These are phyloP conservation scores for Amblyraja radiata DNA, from an alignment of 2,797 vertebrate genomes.

Conservation along the genomic window DNA sequence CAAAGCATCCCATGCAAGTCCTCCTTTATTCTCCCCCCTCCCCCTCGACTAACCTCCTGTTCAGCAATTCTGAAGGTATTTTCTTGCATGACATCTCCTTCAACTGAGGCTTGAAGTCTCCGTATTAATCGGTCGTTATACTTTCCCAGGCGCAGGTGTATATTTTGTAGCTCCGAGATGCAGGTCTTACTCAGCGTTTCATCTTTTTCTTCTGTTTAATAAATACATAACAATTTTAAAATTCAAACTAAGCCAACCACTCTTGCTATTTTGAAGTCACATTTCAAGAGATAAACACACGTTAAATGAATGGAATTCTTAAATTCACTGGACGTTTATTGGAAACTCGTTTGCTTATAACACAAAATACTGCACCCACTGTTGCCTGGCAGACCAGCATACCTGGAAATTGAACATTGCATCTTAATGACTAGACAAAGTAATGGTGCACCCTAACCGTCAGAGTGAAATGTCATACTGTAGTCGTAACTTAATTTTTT, in stretches of 20 bases:
- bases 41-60: conserved; percentile 72
- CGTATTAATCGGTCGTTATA: conserved; percentile 72
- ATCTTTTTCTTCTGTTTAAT: conserved; percentile 79
- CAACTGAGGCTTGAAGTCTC: conserved; percentile 62
- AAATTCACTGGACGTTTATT: neutral
- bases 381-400: neutral
- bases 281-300: neutral
- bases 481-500: neutral
- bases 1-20: too few species aligned
- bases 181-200: conserved; percentile 75
- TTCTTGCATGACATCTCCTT: conserved; percentile 56
- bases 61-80: conserved; percentile 67
- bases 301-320: neutral
- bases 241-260: neutral
- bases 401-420: neutral
- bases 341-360: neutral
- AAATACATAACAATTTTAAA: neutral
- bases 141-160: conserved; percentile 71
- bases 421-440: neutral
- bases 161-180: conserved; percentile 79
- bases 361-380: neutral
- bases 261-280: neutral
- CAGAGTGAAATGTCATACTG: neutral
- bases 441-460: neutral
- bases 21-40: too few species aligned